phyloP scores from a whole-genome alignment of 1,140 invertebrate genomes.

The Euwallacea similis region DNA sequence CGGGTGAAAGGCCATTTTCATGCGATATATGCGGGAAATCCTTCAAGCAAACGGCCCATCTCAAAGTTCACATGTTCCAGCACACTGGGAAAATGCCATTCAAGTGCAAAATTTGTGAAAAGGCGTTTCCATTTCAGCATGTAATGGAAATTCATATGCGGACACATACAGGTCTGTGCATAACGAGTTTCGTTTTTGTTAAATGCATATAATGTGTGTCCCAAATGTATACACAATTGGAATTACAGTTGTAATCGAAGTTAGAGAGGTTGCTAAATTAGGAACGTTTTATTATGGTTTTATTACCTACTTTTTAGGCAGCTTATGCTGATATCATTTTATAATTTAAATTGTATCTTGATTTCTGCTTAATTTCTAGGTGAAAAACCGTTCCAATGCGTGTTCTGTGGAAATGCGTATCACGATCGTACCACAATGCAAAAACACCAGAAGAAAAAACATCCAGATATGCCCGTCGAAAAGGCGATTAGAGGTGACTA shows the following conservation, averaged over 20 bases:
- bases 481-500: conserved; percentile 16
- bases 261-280: no score
- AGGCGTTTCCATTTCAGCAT: conserved; percentile 29
- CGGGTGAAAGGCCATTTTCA: conserved; percentile 73
- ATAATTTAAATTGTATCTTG: conserved; percentile 2
- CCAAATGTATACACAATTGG: no score
- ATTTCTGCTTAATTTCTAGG: conserved; percentile 3
- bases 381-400: conserved; percentile 32
- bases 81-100: conserved; percentile 35
- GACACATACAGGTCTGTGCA: conserved; percentile 27
- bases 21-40: conserved; percentile 71
- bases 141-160: conserved; percentile 31
- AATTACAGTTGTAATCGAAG: no score
- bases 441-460: conserved; percentile 36
- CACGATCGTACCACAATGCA: conserved; percentile 31
- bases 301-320: not conserved
- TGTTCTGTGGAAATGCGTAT: conserved; percentile 27
- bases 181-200: not conserved
- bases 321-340: not conserved
- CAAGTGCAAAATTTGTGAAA: conserved; percentile 31
- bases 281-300: no score
- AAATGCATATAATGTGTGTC: no score
- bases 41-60: conserved; percentile 62
- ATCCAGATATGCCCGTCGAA: conserved; percentile 31
- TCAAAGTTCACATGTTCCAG: conserved; percentile 40